These are phyloP conservation scores for Laticauda colubrina DNA, from an alignment of 2,113 vertebrate species.

Conservation along the genomic window DNA sequence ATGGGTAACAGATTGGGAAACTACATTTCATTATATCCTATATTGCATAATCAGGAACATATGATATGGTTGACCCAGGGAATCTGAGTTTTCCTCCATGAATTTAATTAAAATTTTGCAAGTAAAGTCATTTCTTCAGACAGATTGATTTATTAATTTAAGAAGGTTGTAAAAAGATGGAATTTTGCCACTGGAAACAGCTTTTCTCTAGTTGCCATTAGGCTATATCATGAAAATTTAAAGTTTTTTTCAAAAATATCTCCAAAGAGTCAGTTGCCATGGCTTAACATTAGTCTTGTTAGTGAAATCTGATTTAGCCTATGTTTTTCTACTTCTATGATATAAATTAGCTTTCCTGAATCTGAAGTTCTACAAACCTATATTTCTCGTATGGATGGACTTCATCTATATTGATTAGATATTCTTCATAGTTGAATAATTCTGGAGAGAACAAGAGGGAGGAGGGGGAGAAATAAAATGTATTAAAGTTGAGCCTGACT, in stretches of 20 bases:
- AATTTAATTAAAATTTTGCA: background rate
- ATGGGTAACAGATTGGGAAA: background rate
- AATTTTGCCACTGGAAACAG: background rate
- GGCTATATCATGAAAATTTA: background rate
- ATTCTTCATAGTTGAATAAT: background rate
- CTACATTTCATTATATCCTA: background rate
- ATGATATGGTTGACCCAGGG: background rate
- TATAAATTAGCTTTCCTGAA: background rate
- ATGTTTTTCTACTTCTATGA: background rate
- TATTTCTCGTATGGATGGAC: background rate
- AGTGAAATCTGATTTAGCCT: background rate
- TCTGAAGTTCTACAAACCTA: background rate
- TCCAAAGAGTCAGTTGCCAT: background rate
- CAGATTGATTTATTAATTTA: background rate
- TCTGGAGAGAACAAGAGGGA: background rate
- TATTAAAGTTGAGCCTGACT: background rate
- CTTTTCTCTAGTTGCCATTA: background rate
- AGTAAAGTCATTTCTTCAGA: background rate
- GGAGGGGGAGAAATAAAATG: background rate
- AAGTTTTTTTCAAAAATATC: background rate
- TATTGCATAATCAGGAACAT: background rate
- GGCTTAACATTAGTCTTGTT: background rate
- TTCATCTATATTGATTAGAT: background rate
- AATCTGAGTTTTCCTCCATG: background rate
- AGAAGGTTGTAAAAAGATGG: background rate